Percentiles rank a stretch among this genome's conserved stretches.
phyloP scores from a whole-genome alignment of 2,113 vertebrate species.

The Fukomys damarensis region DNA sequence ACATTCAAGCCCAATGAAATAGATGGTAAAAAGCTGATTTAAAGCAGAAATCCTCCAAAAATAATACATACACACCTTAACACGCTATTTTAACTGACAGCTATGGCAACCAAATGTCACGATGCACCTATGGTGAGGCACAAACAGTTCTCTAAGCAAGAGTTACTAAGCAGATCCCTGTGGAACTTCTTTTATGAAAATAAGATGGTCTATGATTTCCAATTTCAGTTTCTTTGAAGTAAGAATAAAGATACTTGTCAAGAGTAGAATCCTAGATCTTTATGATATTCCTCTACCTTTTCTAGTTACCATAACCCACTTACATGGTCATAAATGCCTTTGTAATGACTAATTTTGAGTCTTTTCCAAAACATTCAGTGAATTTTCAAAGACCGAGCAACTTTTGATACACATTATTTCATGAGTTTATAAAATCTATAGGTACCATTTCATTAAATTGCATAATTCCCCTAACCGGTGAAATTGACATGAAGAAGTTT shows the following conservation, averaged over 20 bases:
- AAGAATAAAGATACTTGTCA: constrained; percentile 20
- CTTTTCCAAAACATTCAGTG: constrained; percentile 32
- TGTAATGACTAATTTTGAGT: constrained; percentile 7
- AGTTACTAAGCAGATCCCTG: background rate
- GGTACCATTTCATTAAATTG: background rate
- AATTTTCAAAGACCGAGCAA: constrained; percentile 42
- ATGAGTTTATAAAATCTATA: constrained; percentile 16
- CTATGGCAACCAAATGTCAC: too few species aligned
- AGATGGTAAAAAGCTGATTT: background rate
- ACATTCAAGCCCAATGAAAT: background rate
- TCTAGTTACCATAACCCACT: background rate
- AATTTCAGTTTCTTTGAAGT: background rate
- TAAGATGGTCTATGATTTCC: background rate
- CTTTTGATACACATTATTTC: background rate
- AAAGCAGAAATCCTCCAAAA: constrained; percentile 10
- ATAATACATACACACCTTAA: background rate
- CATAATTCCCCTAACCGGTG: background rate
- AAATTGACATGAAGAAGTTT: background rate
- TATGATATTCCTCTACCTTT: background rate
- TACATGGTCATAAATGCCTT: background rate
- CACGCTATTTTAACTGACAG: background rate
- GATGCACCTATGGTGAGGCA: background rate
- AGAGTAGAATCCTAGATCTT: background rate
- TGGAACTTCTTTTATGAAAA: background rate
- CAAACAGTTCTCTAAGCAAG: background rate